These are phyloP conservation scores for Turritopsis dohrnii DNA, from an alignment of 30 jellyfish, hydroid and myxozoan genomes.

Conservation along the genomic window DNA sequence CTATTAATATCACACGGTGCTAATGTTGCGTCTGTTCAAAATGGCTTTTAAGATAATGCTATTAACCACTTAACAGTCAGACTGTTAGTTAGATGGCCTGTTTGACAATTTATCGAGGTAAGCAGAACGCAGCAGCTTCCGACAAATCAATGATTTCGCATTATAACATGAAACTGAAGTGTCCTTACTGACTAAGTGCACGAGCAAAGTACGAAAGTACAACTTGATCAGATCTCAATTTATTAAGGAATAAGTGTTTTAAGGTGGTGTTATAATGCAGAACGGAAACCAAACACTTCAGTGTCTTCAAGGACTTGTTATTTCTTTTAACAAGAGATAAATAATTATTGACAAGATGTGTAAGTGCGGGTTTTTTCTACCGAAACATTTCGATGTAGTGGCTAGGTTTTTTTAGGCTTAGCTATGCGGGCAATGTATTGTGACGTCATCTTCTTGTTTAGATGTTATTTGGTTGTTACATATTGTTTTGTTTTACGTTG, in stretches of 20 bases:
- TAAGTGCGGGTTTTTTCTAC: background rate
- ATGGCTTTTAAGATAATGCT: background rate
- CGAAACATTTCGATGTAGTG: background rate
- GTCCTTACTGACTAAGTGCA: background rate
- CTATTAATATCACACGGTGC: slow-evolving; percentile 39
- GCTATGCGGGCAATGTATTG: background rate
- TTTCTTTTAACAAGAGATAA: background rate
- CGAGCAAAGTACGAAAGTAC: background rate
- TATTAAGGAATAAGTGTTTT: background rate
- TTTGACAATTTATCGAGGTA: too few species aligned
- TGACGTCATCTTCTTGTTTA: background rate
- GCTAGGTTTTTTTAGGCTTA: background rate
- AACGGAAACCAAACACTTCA: background rate
- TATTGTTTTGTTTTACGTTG: background rate
- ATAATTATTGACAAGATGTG: background rate
- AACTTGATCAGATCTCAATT: background rate
- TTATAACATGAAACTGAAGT: too few species aligned
- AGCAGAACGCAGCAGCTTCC: too few species aligned
- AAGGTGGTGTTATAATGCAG: background rate
- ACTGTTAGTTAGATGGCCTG: background rate
- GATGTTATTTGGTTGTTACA: background rate
- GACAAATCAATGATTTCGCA: too few species aligned
- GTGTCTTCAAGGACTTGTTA: background rate
- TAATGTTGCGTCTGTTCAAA: slow-evolving; percentile 18
- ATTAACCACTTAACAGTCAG: too few species aligned